Evolutionary conservation across 2,113 vertebrate species (phyloP), one percentile per base, ranked within the genome.

Genomic region (Corydoras sp.): DNA sequence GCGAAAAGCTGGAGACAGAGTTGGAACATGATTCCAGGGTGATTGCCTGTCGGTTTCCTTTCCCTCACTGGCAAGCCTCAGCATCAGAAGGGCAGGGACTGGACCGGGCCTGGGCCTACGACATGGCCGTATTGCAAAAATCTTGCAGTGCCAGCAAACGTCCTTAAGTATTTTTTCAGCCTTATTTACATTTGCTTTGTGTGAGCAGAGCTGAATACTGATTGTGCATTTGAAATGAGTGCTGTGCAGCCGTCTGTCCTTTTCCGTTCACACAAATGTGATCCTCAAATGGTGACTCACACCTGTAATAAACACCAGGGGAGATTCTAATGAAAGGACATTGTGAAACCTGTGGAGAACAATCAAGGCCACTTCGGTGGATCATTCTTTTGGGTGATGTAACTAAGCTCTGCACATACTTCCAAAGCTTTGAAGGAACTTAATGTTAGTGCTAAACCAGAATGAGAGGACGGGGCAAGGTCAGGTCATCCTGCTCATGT

Each of bases 1-100:
- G 79, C 67, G 81, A 86, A 64, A 90, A 91, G 82, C 78, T 89
- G 66, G 32, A 86, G 73, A 82, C 73, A 58, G 88, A 91, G 76
- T 83, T 89, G 60, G 78, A 80, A 2, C 79, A 86, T 49, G 82
- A 85, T 9, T 80, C 84, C 0, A 31, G 76, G 64, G 84, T 91
- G 75, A 76, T 90, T 5, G 59, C 86, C 30, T 88, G 88, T 62
- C 83, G 86, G 11, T 91, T 86, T 78, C 85, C 86, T 10, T 84
- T 90, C 66, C 71, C 86, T 30, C 14, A 76, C 66, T 91, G 88
- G 88, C 73, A 81, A 3, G 75, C 77, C 4, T 72, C 79, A 2
- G 81, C 62, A 0, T 82, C 79, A 3, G 70, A 73, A 6, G 89
- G 88, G 18, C 75, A 76, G 0, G 84, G 86, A 35, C 84, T 91